phyloP scores from a whole-genome alignment of 2,113 vertebrate genomes.

The Triplophysa dalaica region DNA sequence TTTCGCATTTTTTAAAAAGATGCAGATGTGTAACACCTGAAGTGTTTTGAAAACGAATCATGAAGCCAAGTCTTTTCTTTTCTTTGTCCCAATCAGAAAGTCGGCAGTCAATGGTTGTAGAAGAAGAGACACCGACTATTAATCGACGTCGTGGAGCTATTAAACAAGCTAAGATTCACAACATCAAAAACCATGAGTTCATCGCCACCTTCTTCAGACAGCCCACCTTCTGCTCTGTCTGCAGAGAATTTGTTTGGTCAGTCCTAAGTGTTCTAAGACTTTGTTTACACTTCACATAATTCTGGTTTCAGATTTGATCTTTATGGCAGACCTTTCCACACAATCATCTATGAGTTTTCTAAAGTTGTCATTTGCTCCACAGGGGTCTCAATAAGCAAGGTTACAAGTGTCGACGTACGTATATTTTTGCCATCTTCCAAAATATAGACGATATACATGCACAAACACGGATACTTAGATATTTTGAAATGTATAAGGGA shows the following conservation, averaged over 20 bases:
- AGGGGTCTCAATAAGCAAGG: slow-evolving; percentile 98
- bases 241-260: slow-evolving; percentile 96
- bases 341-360: not conserved
- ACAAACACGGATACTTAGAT: not conserved
- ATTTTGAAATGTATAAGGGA: not conserved
- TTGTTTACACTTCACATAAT: too few relatives aligned
- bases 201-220: slow-evolving; percentile 93
- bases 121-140: slow-evolving; percentile 82
- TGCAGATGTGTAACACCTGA: not conserved
- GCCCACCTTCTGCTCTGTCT: slow-evolving; percentile 97
- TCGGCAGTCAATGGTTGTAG: slow-evolving; percentile 58
- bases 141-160: slow-evolving; percentile 91
- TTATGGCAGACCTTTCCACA: too few relatives aligned
- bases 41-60: not conserved
- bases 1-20: too few relatives aligned
- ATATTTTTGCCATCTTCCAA: not conserved
- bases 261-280: slow-evolving; percentile 49
- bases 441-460: not conserved
- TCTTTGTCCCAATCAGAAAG: slow-evolving; percentile 10
- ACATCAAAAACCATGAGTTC: slow-evolving; percentile 94
- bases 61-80: slow-evolving; percentile 31
- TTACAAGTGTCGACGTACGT: slow-evolving; percentile 98
- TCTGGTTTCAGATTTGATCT: too few relatives aligned
- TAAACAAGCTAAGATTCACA: slow-evolving; percentile 94
- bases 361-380: slow-evolving; percentile 47